Evolutionary conservation across 2,113 vertebrate genomes (phyloP), one percentile per base, ranked within the genome.

Genomic region (Podilymbus podiceps): DNA sequence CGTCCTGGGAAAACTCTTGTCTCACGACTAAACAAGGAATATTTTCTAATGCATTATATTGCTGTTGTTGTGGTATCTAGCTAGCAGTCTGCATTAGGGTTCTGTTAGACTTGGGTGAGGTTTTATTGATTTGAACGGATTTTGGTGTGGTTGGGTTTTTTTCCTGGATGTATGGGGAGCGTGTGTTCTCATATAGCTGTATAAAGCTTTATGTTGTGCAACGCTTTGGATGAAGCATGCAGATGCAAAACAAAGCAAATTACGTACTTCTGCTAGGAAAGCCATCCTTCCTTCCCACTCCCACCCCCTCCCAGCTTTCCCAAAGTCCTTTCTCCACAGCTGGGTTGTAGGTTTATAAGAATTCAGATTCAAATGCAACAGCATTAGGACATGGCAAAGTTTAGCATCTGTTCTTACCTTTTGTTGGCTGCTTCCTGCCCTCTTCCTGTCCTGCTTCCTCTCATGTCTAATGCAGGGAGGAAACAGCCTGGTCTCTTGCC

Each of bases 401-500:
- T 92, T 92, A 92, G 53, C 76, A 76, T 93, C 83, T 93, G 73
- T 67, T 94, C 92, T 95, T 97, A 92, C 92, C 90, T 97, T 96
- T 75, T 50, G 27, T 64, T 93, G 89, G 35, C 81, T 88, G 81
- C 77, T 95, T 92, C 69, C 81, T 86, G 90, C 56, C 60, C 46
- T 93, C 72, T 93, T 97, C 60, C 90, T 94, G 2, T 90, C 46
- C 71, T 93, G 69, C 77, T 76, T 95, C 75, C 67, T 89, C 46
- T 87, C 28, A 30, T 0, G 11, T 89, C 53, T 89, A 73, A 55
- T 28, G 84, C 44, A 47, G 38, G 50, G 81, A 82, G 77, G 53
- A 95, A 88, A 88, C 38, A 95, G 62, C 15, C 69, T 79, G 53
- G 58, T 87, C 76, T 82, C 49, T 80, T 76, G 89, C n/a, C 62